Conservation (phyloP, 2,113 vertebrate species). For the Lepus europaeus region DNA sequence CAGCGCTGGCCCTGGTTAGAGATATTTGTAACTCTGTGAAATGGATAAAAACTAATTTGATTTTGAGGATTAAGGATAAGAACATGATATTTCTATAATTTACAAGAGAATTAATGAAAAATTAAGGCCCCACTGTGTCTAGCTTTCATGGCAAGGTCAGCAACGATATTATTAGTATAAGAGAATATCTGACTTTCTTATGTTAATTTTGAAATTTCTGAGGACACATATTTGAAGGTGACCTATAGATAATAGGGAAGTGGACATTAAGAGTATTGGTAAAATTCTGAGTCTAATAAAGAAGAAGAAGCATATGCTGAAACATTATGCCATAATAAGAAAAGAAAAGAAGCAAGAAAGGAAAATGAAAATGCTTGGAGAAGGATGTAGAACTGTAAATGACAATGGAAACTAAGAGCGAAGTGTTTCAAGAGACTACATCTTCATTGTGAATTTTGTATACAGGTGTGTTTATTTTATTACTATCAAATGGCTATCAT, state of each 20-base stretch:
- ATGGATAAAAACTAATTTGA: background rate
- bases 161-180: background rate
- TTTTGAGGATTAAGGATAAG: background rate
- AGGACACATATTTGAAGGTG: background rate
- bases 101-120: background rate
- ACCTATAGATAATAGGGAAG: background rate
- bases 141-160: background rate
- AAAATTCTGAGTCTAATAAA: background rate
- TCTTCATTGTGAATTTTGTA: conserved; percentile 19
- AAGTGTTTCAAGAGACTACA: background rate
- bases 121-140: background rate
- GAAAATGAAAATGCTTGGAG: background rate
- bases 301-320: background rate
- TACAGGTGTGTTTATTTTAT: background rate
- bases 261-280: background rate
- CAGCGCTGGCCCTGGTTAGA: too few relatives aligned
- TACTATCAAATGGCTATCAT: background rate
- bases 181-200: conserved; percentile 21
- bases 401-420: background rate
- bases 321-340: background rate
- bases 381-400: background rate
- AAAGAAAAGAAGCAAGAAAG: background rate
- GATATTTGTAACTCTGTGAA: background rate
- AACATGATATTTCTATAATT: too few relatives aligned
- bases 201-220: background rate